phyloP scores from a whole-genome alignment of 2,888 invertebrate species.

The Xestia c-nigrum region DNA sequence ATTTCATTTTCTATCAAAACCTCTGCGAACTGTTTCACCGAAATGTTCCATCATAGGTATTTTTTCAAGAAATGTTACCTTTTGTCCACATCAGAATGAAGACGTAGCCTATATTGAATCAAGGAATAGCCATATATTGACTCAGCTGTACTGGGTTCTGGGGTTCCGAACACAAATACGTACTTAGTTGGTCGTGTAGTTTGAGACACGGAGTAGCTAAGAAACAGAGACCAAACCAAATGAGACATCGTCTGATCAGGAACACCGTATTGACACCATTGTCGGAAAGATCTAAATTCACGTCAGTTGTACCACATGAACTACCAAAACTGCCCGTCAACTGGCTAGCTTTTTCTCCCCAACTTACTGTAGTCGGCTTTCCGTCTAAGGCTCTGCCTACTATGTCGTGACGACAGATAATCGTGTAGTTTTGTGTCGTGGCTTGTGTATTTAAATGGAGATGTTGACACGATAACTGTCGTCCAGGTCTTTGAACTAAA shows the following conservation, averaged over 20 bases:
- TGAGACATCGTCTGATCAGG: neutral
- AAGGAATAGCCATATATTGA: constrained; percentile 16
- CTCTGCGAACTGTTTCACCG: neutral
- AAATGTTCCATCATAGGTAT: neutral
- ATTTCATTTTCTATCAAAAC: neutral
- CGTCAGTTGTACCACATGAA: neutral
- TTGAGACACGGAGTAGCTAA: constrained; percentile 3
- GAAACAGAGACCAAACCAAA: neutral
- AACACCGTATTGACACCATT: neutral
- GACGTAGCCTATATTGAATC: constrained; percentile 1
- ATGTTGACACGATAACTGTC: no score
- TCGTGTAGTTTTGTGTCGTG: no score
- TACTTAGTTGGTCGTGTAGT: constrained; percentile 7
- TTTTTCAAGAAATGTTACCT: neutral
- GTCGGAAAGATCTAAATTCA: neutral
- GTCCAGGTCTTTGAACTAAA: no score
- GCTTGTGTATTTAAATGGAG: no score
- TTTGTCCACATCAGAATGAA: neutral
- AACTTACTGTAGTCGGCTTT: neutral
- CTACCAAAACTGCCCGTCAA: neutral
- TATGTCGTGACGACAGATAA: no score
- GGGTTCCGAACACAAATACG: constrained; percentile 25
- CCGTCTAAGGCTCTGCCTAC: no score
- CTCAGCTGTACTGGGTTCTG: constrained; percentile 21
- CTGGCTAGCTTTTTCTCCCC: neutral